Evolutionary conservation across 2,888 invertebrate genomes (phyloP), one percentile per base, ranked within the genome.

Genomic region (Glaucopsyche alexis): DNA sequence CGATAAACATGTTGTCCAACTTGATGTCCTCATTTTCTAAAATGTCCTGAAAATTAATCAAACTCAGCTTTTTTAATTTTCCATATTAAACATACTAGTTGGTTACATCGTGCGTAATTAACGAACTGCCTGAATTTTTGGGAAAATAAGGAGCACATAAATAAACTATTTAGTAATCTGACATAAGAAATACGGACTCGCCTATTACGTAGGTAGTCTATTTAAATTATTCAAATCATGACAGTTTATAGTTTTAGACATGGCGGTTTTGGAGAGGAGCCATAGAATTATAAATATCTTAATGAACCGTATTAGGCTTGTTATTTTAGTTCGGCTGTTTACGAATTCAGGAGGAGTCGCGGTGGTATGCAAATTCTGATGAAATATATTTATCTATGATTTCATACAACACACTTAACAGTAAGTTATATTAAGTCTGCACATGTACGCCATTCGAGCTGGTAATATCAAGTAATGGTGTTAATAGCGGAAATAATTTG

Each of bases 11-110:
- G 83, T 97, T 97, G 88, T 99, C 99, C 82, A 99, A 93, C 90
- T 98, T 98, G 78, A 99, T 96, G 86, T 99, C 98, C 83, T 98
- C 97, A 86, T 99, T 99, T 84, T 98, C 97, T 75, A 99, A 92
- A 80, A 99, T 97, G 87, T 99, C 97, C 96, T 97, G 91, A 69
- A 83, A 82, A 60, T 55, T 14, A 60, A 38, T 60, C 29, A 55
- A 55, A 19, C 9, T 55, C 19, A 11, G 42, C 42, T 42, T 4
- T 8, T 7, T 42, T 5, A 42, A 42, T 42, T 42, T 42, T 29
- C 29, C 29, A 29, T 29, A 29, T 7, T 42, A 42, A 7, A 42
- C 8, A 42, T 42, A 42, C 42, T 4, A 42, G 42, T 3, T 6
- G 7, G 8, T 42, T 42, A 42, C 1, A 42, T 7, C 42, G 42